Conservation (phyloP, 2,888 invertebrate genomes). For the Buathra laborator region DNA sequence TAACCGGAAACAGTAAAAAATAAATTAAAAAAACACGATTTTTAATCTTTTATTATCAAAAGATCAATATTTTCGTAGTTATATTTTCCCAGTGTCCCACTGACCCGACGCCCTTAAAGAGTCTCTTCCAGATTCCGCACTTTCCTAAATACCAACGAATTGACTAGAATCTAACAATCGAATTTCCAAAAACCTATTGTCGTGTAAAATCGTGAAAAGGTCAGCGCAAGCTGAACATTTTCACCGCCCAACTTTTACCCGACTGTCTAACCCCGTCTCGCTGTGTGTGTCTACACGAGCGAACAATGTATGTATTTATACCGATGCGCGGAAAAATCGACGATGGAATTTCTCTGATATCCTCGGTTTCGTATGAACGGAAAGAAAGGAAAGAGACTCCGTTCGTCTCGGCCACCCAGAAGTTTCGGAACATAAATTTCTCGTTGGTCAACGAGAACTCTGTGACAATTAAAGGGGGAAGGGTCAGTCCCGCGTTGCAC, state of each 20-base stretch:
- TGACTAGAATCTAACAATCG: neutral
- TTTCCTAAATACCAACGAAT: constrained; percentile 21
- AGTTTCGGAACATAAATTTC: constrained; percentile 71
- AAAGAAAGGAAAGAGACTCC: constrained; percentile 40
- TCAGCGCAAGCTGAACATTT: constrained; percentile 23
- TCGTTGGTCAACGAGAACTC: constrained; percentile 65
- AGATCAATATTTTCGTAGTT: too few species aligned
- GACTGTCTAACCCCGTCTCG: neutral
- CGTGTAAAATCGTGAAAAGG: constrained; percentile 27
- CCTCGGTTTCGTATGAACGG: constrained; percentile 40
- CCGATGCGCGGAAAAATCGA: constrained; percentile 72
- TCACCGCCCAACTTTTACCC: constrained; percentile 18
- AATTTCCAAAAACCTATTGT: constrained; percentile 16
- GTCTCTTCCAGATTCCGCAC: neutral
- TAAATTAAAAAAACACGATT: too few species aligned
- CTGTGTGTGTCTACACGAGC: constrained; percentile 14
- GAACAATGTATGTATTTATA: constrained; percentile 16
- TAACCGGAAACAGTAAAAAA: too few species aligned
- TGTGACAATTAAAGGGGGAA: constrained; percentile 74
- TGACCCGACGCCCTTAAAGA: neutral
- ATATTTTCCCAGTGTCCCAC: too few species aligned
- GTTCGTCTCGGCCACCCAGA: constrained; percentile 73
- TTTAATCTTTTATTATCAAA: too few species aligned
- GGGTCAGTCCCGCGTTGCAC: constrained; percentile 66
- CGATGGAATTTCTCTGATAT: constrained; percentile 67